phyloP scores from a whole-genome alignment of 2,888 invertebrate genomes.

The Dendrolimus pini region DNA sequence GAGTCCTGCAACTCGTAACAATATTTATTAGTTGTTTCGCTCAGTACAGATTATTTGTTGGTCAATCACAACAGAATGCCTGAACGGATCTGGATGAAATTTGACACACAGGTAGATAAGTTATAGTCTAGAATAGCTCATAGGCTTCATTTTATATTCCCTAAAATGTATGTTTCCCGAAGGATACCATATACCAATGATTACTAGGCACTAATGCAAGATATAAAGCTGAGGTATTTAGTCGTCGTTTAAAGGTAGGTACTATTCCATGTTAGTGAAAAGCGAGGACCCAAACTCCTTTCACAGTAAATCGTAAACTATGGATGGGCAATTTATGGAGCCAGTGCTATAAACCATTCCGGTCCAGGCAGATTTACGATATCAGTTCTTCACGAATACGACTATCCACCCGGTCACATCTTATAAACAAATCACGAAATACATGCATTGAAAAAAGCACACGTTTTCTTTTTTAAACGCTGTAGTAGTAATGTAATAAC shows the following conservation, averaged over 20 bases:
- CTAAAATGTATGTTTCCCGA: no score
- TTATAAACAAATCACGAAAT: slow-evolving; percentile 46
- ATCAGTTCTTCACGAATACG: slow-evolving; percentile 53
- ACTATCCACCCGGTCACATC: slow-evolving; percentile 47
- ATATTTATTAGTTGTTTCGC: no score
- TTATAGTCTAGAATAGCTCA: no score
- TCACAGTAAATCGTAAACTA: slow-evolving; percentile 63
- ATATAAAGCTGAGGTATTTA: slow-evolving; percentile 16
- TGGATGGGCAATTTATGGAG: slow-evolving; percentile 68
- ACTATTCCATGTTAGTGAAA: slow-evolving; percentile 30
- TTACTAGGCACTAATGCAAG: neutral
- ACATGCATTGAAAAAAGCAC: neutral
- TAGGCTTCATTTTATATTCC: no score
- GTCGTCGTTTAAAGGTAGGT: slow-evolving; percentile 33
- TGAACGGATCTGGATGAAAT: no score
- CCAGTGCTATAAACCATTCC: slow-evolving; percentile 61
- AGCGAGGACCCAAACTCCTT: slow-evolving; percentile 41
- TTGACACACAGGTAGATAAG: no score
- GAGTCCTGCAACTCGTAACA: no score
- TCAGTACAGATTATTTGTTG: no score
- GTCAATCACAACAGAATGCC: no score
- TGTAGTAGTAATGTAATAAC: no score
- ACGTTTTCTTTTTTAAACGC: no score
- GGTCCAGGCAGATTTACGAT: slow-evolving; percentile 63
- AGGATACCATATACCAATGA: no score